Evolutionary conservation across 2,113 vertebrate genomes (phyloP).

Genomic region (Elachura formosa): DNA sequence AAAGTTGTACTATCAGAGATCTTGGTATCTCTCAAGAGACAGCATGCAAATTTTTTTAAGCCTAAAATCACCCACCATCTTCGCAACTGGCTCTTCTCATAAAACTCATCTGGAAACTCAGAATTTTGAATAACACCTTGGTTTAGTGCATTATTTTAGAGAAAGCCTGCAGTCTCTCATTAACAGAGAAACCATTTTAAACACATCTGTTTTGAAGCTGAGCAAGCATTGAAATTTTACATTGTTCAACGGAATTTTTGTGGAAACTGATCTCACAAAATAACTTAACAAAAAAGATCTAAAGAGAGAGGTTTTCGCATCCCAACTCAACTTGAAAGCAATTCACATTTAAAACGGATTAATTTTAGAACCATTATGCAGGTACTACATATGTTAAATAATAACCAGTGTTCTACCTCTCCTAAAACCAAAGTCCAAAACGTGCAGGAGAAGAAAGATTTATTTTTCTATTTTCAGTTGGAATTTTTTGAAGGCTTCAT

Average conservation of each 20-base stretch:
- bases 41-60: background rate
- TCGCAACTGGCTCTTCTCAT: background rate
- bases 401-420: background rate
- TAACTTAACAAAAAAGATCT: background rate
- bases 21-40: background rate
- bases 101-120: background rate
- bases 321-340: background rate
- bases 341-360: background rate
- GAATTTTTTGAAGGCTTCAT: background rate
- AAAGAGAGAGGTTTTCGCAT: background rate
- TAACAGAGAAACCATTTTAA: background rate
- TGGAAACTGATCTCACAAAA: background rate
- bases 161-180: background rate
- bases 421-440: constrained; percentile 2
- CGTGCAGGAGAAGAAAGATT: background rate
- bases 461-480: background rate
- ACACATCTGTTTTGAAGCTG: background rate
- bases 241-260: background rate
- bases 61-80: background rate
- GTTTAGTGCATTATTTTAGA: background rate
- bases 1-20: background rate
- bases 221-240: background rate
- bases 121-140: background rate
- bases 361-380: background rate
- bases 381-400: background rate